Percentiles rank a stretch among this genome's conserved stretches.
Evolutionary conservation across 2,797 vertebrate species (phyloP).

Genomic region (Dendrocincla tyrannina): DNA sequence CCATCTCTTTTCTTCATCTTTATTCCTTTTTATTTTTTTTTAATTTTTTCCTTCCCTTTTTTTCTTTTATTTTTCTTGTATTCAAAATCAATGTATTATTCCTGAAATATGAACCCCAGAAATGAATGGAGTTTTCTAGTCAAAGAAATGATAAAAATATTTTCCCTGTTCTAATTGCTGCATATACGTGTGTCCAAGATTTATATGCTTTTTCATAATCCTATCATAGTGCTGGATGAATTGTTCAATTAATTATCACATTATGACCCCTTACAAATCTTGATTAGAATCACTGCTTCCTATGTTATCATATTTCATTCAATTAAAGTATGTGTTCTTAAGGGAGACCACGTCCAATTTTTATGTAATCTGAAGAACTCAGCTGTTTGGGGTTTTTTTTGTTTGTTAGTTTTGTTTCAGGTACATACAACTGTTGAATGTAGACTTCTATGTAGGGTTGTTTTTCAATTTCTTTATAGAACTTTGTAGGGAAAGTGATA

Average conservation of each 20-base stretch:
- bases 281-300: background rate
- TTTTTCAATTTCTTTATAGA: background rate
- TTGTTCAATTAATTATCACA: background rate
- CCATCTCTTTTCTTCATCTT: background rate
- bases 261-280: background rate
- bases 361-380: background rate
- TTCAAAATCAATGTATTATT: background rate
- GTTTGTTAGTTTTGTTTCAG: background rate
- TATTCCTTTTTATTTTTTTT: background rate
- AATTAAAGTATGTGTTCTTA: background rate
- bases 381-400: background rate
- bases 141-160: background rate
- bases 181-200: background rate
- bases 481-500: background rate
- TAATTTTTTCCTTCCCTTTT: accelerated
- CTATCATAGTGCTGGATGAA: background rate
- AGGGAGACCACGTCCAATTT: background rate
- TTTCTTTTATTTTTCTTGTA: background rate
- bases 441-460: background rate
- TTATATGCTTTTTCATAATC: background rate
- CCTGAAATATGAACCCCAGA: background rate
- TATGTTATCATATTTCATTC: background rate
- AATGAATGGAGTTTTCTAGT: background rate
- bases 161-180: background rate
- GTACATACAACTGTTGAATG: background rate